Evolutionary conservation across 2,113 vertebrate genomes (phyloP).

Genomic region (Pycnonotus jocosus): DNA sequence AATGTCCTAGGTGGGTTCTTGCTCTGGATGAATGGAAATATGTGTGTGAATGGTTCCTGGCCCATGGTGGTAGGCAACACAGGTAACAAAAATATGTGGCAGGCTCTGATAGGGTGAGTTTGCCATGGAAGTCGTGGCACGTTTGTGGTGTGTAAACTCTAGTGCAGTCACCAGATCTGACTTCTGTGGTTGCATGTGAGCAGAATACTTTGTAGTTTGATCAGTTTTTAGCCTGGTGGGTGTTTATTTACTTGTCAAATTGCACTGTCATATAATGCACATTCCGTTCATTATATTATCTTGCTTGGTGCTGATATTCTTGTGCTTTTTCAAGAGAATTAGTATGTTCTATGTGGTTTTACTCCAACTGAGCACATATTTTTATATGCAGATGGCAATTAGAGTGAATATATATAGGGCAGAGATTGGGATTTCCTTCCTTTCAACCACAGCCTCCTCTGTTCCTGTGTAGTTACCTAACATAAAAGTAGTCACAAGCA

Average conservation of each 20-base stretch:
- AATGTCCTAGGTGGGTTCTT: background rate
- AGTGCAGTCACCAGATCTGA: constrained; percentile 67
- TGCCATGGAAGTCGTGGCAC: background rate
- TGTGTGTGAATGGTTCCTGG: constrained; percentile 48
- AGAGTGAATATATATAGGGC: background rate
- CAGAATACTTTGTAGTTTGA: background rate
- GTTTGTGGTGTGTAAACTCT: constrained; percentile 39
- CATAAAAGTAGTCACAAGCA: background rate
- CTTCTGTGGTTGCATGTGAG: background rate
- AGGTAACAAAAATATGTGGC: constrained; percentile 18
- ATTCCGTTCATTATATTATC: background rate
- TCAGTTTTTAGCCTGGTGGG: background rate
- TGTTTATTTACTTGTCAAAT: background rate
- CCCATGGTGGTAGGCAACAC: constrained; percentile 37
- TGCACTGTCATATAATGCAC: background rate
- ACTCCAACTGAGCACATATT: background rate
- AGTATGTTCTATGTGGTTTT: background rate
- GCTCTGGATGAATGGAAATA: constrained; percentile 5
- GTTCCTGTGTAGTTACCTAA: constrained; percentile 10
- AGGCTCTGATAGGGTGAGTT: background rate
- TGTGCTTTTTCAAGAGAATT: background rate
- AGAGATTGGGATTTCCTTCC: constrained; percentile 20
- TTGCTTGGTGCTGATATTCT: background rate
- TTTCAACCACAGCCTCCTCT: background rate
- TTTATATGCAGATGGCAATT: constrained; percentile 11